These are phyloP conservation scores for Saguinus midas DNA, from an alignment of 2,113 vertebrate genomes.

Conservation along the genomic window DNA sequence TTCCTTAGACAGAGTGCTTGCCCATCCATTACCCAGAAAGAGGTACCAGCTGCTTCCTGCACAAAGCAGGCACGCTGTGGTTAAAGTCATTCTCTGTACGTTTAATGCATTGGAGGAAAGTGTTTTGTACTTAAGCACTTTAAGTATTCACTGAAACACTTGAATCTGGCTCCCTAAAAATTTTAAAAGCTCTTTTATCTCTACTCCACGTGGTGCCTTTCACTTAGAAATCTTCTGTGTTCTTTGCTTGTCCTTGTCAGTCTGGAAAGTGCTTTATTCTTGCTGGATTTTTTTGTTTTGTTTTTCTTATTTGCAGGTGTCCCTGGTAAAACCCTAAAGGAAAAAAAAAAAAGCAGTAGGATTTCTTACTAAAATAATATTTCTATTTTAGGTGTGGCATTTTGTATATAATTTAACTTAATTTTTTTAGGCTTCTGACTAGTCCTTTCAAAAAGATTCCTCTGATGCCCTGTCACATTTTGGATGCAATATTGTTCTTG, in stretches of 20 bases:
- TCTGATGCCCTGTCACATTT: constrained; percentile 59
- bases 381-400: constrained; percentile 20
- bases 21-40: constrained; percentile 68
- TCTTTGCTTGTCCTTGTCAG: constrained; percentile 71
- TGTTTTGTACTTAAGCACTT: constrained; percentile 81
- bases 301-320: constrained; percentile 74
- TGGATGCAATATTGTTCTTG: constrained; percentile 69
- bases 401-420: constrained; percentile 32
- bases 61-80: constrained; percentile 76
- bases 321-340: constrained; percentile 61
- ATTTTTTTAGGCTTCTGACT: constrained; percentile 64
- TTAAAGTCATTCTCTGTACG: constrained; percentile 72
- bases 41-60: constrained; percentile 79
- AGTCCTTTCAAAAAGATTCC: constrained; percentile 69
- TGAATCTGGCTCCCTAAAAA: constrained; percentile 81
- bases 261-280: constrained; percentile 72
- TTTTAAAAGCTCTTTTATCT: constrained; percentile 72
- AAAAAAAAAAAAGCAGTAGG: constrained; percentile 65
- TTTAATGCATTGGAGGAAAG: constrained; percentile 81
- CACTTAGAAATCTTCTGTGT: constrained; percentile 78
- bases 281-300: constrained; percentile 23
- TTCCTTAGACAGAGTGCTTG: constrained; percentile 61
- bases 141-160: constrained; percentile 78
- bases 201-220: constrained; percentile 79
- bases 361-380: constrained; percentile 22